These are phyloP conservation scores for Acanthochromis polyacanthus DNA, from an alignment of 2,113 vertebrate genomes.

Conservation along the genomic window DNA sequence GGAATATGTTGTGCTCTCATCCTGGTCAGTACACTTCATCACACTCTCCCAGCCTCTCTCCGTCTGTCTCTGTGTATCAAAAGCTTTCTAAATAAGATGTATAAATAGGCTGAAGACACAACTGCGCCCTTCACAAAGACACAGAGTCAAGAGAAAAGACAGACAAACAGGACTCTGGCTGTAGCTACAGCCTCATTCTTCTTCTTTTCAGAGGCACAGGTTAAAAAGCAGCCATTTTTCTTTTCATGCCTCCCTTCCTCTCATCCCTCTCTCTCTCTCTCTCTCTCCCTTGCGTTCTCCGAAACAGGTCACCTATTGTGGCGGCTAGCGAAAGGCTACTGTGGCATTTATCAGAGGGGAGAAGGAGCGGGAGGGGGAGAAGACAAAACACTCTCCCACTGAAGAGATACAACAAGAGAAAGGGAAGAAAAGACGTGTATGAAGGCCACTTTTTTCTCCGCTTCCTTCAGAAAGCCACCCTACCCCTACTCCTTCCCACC, in stretches of 20 bases:
- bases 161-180: constrained; percentile 69
- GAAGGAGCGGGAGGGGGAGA: constrained; percentile 55
- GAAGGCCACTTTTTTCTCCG: constrained; percentile 78
- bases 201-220: constrained; percentile 83
- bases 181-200: constrained; percentile 69
- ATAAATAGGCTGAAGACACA: constrained; percentile 82
- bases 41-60: neutral
- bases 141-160: constrained; percentile 54
- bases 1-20: constrained; percentile 15
- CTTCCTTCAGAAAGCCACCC: constrained; percentile 68
- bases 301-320: constrained; percentile 86
- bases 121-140: constrained; percentile 75
- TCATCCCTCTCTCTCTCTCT: constrained; percentile 64
- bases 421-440: constrained; percentile 84
- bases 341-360: constrained; percentile 86
- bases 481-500: constrained; percentile 31
- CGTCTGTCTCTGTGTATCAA: constrained; percentile 6
- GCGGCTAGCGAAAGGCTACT: constrained; percentile 82
- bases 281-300: constrained; percentile 63
- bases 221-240: constrained; percentile 85
- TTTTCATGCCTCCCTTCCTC: constrained; percentile 67
- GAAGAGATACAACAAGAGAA: constrained; percentile 87
- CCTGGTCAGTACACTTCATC: constrained; percentile 11
- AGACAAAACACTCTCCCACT: constrained; percentile 86
- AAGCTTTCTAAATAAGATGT: constrained; percentile 82